Evolutionary conservation across 2,797 vertebrate genomes (phyloP).

Genomic region (Mus caroli): DNA sequence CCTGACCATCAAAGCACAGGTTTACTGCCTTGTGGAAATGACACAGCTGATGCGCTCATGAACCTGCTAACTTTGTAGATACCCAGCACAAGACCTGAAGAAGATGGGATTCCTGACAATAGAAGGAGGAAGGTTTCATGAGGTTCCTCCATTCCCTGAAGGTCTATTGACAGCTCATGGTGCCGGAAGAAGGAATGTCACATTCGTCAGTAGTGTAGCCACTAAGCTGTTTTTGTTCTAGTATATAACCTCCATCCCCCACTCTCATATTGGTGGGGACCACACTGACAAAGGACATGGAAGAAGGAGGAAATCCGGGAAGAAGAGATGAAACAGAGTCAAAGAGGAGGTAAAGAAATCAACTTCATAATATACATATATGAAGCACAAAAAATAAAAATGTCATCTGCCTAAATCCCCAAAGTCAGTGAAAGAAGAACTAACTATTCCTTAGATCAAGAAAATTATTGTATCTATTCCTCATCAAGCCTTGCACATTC

Average conservation of each 20-base stretch:
- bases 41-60: not conserved
- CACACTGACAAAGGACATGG: not conserved
- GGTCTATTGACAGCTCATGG: too few species aligned
- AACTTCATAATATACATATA: not conserved
- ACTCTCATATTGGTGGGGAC: not conserved
- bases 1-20: not conserved
- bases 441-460: not conserved
- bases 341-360: not conserved
- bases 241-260: too few species aligned
- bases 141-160: not conserved
- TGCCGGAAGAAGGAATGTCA: not conserved
- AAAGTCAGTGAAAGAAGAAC: not conserved
- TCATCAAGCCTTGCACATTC: not conserved
- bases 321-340: not conserved
- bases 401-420: not conserved
- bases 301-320: not conserved
- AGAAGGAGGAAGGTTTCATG: not conserved
- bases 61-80: not conserved
- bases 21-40: not conserved
- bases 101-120: not conserved
- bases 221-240: not conserved
- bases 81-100: not conserved
- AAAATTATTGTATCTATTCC: not conserved
- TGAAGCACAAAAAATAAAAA: not conserved
- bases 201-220: not conserved